phyloP scores from a whole-genome alignment of 2,888 invertebrate genomes.

The Ophion slaviceki region DNA sequence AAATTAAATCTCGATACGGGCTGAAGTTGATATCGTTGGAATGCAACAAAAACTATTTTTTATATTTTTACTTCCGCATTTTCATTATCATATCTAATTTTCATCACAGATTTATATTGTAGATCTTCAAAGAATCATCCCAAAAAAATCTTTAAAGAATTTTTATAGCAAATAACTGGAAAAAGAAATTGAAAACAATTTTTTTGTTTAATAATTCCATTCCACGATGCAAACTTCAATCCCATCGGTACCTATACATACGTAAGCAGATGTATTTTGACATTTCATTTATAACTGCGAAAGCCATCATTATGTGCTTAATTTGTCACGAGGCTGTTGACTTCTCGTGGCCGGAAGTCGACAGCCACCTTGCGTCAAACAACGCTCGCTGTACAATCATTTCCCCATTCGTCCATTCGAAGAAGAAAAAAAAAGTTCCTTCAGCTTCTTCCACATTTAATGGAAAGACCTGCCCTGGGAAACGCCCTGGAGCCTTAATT shows the following conservation, averaged over 20 bases:
- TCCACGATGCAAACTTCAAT: too few species aligned
- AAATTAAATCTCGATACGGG: too few species aligned
- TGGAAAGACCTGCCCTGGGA: slow-evolving; percentile 33
- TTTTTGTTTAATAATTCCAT: too few species aligned
- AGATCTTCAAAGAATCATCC: too few species aligned
- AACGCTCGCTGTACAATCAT: slow-evolving; percentile 46
- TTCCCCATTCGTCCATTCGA: slow-evolving; percentile 19
- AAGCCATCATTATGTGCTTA: slow-evolving; percentile 24
- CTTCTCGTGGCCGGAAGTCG: slow-evolving; percentile 57
- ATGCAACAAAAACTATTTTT: too few species aligned
- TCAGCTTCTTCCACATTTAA: slow-evolving; percentile 6
- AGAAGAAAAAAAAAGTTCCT: slow-evolving; percentile 9
- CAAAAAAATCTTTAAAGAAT: too few species aligned
- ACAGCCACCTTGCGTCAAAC: slow-evolving; percentile 39
- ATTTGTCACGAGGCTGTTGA: slow-evolving; percentile 57
- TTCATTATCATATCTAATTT: too few species aligned
- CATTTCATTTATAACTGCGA: slow-evolving; percentile 50
- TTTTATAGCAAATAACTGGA: too few species aligned
- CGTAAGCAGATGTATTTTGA: slow-evolving; percentile 22
- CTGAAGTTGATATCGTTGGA: too few species aligned
- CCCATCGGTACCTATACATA: not conserved
- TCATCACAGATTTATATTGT: too few species aligned
- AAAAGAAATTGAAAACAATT: too few species aligned
- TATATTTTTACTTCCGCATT: too few species aligned
- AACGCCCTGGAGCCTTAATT: slow-evolving; percentile 51